phyloP scores from a whole-genome alignment of 1,140 invertebrate species.

The Thaumetopoea pityocampa region DNA sequence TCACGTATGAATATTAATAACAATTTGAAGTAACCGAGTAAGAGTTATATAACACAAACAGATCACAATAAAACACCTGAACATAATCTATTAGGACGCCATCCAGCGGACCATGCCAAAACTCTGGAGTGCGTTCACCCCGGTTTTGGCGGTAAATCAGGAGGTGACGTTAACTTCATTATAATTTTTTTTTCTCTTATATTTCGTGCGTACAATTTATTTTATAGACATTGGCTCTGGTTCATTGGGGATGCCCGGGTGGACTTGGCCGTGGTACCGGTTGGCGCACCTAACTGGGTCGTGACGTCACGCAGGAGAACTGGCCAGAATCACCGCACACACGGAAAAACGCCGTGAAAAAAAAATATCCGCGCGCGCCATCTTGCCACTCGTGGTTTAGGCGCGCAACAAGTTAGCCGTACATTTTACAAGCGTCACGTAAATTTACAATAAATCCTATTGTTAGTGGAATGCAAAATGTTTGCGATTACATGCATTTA shows the following conservation, averaged over 20 bases:
- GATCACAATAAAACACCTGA: conserved; percentile 30
- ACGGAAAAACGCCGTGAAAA: conserved; percentile 58
- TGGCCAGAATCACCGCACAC: conserved; percentile 66
- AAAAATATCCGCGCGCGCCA: conserved; percentile 38
- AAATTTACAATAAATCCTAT: conserved; percentile 70
- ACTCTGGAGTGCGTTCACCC: conserved; percentile 69
- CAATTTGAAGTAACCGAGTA: too few species aligned
- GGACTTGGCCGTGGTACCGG: conserved; percentile 67
- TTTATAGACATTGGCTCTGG: conserved; percentile 73
- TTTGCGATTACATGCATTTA: conserved; percentile 63
- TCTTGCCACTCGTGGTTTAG: conserved; percentile 63
- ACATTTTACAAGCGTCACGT: conserved; percentile 52
- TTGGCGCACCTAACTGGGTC: conserved; percentile 70
- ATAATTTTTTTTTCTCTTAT: conserved; percentile 57
- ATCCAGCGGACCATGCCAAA: conserved; percentile 65
- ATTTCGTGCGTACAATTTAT: conserved; percentile 58
- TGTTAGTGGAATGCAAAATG: conserved; percentile 65
- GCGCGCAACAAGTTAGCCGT: conserved; percentile 46
- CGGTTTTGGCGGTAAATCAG: conserved; percentile 68
- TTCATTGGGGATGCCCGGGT: conserved; percentile 68
- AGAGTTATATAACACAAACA: too few species aligned
- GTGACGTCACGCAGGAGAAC: conserved; percentile 60
- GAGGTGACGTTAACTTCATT: conserved; percentile 61
- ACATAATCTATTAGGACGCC: conserved; percentile 65
- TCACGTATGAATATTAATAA: too few species aligned